A percentile compares a stretch with the other conserved stretches of the same genome.
phyloP scores from a whole-genome alignment of 2,113 vertebrate species.

The Platichthys stellatus region DNA sequence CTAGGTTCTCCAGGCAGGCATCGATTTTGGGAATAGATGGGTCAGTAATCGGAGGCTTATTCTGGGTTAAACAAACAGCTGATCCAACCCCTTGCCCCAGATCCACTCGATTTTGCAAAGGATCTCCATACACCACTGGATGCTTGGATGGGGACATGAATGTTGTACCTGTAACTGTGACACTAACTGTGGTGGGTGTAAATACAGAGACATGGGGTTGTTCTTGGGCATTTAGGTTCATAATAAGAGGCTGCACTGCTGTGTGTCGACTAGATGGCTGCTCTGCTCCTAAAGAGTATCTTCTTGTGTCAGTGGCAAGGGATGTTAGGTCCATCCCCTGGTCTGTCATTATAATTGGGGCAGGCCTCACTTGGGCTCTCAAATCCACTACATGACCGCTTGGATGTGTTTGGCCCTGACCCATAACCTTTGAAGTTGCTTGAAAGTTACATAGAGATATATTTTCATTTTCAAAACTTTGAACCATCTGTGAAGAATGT shows the following conservation, averaged over 20 bases:
- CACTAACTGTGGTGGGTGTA: constrained; percentile 87
- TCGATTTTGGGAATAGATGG: constrained; percentile 83
- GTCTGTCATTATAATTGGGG: constrained; percentile 97
- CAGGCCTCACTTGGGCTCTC: constrained; percentile 87
- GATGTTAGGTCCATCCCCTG: constrained; percentile 98
- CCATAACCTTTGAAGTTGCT: constrained; percentile 86
- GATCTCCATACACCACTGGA: constrained; percentile 92
- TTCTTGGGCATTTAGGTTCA: constrained; percentile 96
- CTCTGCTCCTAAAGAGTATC: constrained; percentile 91
- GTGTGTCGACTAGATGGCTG: constrained; percentile 88
- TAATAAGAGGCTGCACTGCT: constrained; percentile 92
- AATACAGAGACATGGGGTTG: constrained; percentile 88
- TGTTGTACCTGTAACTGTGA: constrained; percentile 91
- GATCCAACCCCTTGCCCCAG: constrained; percentile 91
- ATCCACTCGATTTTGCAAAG: constrained; percentile 93
- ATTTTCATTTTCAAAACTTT: constrained; percentile 86
- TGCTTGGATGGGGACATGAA: constrained; percentile 91
- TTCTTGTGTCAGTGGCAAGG: constrained; percentile 90
- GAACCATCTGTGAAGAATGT: constrained; percentile 80
- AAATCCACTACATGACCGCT: constrained; percentile 89
- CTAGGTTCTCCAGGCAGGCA: constrained; percentile 86
- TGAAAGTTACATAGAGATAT: constrained; percentile 90
- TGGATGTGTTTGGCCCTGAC: constrained; percentile 85
- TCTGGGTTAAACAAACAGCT: constrained; percentile 92
- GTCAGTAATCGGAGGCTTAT: constrained; percentile 83